Evolutionary conservation across 2,888 invertebrate genomes (phyloP).

Genomic region (Erebia epiphron): DNA sequence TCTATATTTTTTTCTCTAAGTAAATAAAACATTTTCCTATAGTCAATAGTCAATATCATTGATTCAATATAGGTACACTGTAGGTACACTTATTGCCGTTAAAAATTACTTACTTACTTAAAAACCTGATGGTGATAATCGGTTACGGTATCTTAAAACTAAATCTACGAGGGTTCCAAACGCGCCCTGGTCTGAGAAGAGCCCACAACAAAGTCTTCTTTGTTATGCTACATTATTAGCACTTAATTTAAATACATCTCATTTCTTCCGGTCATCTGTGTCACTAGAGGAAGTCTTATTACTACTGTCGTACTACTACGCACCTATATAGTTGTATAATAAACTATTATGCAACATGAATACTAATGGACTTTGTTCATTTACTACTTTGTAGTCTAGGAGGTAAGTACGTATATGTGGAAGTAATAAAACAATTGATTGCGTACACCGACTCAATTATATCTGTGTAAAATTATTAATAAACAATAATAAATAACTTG

Average conservation of each 20-base stretch:
- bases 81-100: too few relatives aligned
- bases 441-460: background rate
- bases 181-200: too few relatives aligned
- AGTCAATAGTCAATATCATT: too few relatives aligned
- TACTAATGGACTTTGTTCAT: constrained; percentile 3
- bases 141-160: too few relatives aligned
- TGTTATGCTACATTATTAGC: background rate
- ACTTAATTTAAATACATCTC: constrained; percentile 6
- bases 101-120: too few relatives aligned
- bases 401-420: background rate
- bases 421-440: constrained; percentile 4
- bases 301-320: constrained; percentile 1
- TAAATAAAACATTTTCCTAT: background rate
- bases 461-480: background rate
- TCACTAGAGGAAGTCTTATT: background rate
- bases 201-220: too few relatives aligned
- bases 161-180: too few relatives aligned
- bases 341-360: constrained; percentile 14
- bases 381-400: background rate
- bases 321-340: constrained; percentile 4
- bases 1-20: background rate
- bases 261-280: constrained; percentile 7
- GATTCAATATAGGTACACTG: too few relatives aligned
- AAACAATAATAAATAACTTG: background rate
- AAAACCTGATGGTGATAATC: too few relatives aligned